A percentile compares a stretch with the other conserved stretches of the same genome.
phyloP scores from a whole-genome alignment of 2,797 vertebrate species.

The Anguilla megastoma region DNA sequence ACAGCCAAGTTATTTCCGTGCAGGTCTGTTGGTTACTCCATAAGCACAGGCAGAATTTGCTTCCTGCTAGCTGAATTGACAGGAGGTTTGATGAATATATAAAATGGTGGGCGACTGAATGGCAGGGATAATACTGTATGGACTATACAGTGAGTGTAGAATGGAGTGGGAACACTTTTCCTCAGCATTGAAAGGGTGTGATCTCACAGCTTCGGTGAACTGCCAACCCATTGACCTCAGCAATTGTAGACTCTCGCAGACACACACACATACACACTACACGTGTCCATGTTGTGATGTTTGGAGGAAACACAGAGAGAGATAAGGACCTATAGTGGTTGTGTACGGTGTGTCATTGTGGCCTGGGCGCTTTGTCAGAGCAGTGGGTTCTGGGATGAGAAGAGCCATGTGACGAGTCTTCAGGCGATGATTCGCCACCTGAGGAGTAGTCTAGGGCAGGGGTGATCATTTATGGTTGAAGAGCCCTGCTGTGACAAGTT shows the following conservation, averaged over 20 bases:
- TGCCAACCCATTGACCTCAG: background rate
- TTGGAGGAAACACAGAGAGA: background rate
- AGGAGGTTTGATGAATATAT: background rate
- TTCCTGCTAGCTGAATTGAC: background rate
- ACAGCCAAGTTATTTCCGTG: background rate
- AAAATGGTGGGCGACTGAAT: background rate
- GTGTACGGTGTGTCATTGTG: background rate
- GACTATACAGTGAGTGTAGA: background rate
- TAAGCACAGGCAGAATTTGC: background rate
- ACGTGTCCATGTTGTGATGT: background rate
- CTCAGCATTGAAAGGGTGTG: background rate
- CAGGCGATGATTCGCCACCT: background rate
- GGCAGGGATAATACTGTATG: background rate
- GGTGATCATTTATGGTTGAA: background rate
- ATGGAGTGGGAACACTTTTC: background rate
- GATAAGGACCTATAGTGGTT: conserved; percentile 6
- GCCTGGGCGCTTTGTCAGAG: background rate
- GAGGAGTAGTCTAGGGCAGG: background rate
- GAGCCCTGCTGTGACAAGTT: background rate
- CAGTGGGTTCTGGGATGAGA: background rate
- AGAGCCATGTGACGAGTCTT: background rate
- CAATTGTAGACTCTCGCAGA: background rate
- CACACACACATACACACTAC: background rate
- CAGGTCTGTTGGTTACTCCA: background rate
- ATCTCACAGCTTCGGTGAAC: background rate